Percentiles rank a stretch among this genome's conserved stretches.
These are phyloP conservation scores for Enteromius thamalakanensis DNA, from an alignment of 2,797 vertebrate genomes.

Conservation along the genomic window DNA sequence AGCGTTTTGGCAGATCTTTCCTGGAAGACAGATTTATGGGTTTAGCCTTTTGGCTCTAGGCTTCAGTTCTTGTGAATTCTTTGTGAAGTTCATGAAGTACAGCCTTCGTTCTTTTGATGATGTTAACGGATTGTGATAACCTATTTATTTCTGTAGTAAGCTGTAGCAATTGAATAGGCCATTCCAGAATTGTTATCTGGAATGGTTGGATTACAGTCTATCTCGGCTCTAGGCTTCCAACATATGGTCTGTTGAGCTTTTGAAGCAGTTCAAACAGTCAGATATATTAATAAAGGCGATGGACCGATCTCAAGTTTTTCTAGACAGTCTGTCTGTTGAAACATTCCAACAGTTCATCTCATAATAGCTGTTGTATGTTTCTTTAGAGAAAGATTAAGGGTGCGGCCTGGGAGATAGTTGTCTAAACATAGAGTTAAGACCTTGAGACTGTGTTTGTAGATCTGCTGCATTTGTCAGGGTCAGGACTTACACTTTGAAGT, in stretches of 20 bases:
- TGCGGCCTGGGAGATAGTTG: slow-evolving; percentile 54
- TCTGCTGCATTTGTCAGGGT: slow-evolving; percentile 62
- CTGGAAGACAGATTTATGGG: slow-evolving; percentile 42
- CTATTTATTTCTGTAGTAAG: slow-evolving; percentile 16
- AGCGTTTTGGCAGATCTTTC: slow-evolving; percentile 43
- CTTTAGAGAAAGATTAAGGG: slow-evolving; percentile 63
- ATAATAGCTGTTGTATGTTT: slow-evolving; percentile 50
- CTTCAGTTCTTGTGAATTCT: slow-evolving; percentile 2
- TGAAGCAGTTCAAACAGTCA: slow-evolving; percentile 15
- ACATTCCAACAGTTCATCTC: slow-evolving; percentile 41
- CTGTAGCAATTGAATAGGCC: not conserved
- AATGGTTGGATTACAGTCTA: slow-evolving; percentile 35
- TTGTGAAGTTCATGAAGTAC: slow-evolving; percentile 25
- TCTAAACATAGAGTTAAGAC: slow-evolving; percentile 60
- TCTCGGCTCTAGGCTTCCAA: slow-evolving; percentile 7
- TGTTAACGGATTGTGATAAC: slow-evolving; percentile 16
- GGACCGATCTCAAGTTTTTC: slow-evolving; percentile 25
- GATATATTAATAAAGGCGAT: slow-evolving; percentile 38
- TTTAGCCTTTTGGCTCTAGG: slow-evolving; percentile 29
- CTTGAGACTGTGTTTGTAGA: slow-evolving; percentile 55
- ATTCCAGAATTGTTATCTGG: not conserved
- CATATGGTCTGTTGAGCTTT: slow-evolving; percentile 27
- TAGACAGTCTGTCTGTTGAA: slow-evolving; percentile 31
- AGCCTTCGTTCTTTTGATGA: slow-evolving; percentile 15
- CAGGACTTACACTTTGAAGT: slow-evolving; percentile 69